These are phyloP conservation scores for Meloidogyne floridensis DNA, from an alignment of 1,140 invertebrate species.

Conservation along the genomic window DNA sequence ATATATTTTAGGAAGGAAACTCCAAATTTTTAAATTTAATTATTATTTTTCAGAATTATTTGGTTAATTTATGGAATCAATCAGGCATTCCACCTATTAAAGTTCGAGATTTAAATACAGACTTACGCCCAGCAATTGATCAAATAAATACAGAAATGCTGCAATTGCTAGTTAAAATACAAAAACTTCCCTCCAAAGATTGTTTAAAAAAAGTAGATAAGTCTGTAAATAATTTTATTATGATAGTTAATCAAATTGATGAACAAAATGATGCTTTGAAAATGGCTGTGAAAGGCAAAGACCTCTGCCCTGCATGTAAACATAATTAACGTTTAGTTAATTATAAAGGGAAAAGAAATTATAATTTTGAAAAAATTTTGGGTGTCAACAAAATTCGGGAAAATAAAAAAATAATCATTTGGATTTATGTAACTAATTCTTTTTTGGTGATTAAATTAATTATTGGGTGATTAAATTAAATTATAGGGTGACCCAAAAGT, in stretches of 20 bases:
- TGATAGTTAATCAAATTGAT: neutral
- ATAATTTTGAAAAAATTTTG: too few relatives aligned
- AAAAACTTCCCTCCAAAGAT: neutral
- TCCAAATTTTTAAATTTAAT: too few relatives aligned
- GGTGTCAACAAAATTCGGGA: too few relatives aligned
- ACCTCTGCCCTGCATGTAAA: neutral
- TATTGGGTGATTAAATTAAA: too few relatives aligned
- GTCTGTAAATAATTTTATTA: neutral
- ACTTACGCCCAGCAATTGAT: constrained; percentile 2
- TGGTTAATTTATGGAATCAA: neutral
- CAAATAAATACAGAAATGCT: neutral
- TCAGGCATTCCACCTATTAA: neutral
- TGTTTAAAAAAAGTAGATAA: neutral
- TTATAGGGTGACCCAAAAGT: too few relatives aligned
- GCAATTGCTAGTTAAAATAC: neutral
- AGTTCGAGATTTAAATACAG: neutral
- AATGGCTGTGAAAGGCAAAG: neutral
- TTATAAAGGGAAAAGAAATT: too few relatives aligned
- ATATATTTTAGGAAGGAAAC: too few relatives aligned
- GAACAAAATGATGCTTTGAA: neutral
- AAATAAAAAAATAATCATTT: too few relatives aligned
- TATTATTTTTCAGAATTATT: neutral
- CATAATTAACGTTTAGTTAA: too few relatives aligned
- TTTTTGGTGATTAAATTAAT: too few relatives aligned
- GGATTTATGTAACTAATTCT: too few relatives aligned